Base-by-base conservation (phyloP, 2,888 invertebrate genomes). In the Silvanus unidentatus region DNA sequence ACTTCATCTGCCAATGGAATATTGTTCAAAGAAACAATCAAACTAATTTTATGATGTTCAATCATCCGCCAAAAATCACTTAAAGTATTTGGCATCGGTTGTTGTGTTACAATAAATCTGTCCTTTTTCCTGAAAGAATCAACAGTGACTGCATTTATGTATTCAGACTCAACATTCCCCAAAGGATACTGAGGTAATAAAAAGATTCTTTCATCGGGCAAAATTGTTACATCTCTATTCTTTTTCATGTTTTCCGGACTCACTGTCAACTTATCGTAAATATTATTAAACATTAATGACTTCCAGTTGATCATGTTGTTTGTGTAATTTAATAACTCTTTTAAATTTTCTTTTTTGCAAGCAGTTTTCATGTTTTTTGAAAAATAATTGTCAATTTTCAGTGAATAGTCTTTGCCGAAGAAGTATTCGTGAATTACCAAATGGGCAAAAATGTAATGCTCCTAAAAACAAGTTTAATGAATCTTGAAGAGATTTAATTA, bases 1-100 rank as follows among this genome's bases (percentile, higher is more conserved):
- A 8, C 8, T n/a, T n/a, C n/a, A n/a, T n/a, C n/a, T n/a, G n/a
- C n/a, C n/a, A n/a, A n/a, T n/a, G n/a, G n/a, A n/a, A n/a, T n/a
- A n/a, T n/a, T n/a, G 45, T 74, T 71, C 11, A 74, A 45, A 22
- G 68, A 64, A 1, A 74, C 52, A 30, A 74, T 63, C 2, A 68
- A 53, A 39, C 64, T 58, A 8, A 67, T 54, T 42, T 68, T 60
- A 16, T 65, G 59, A 43, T 74, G 72, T 1, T 62, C 55, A 0
- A 74, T 54, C 60, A 75, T 58, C 49, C 74, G 64, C 75, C 75
- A 75, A 48, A 75, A 75, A 57, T 75, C 74, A 6, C 59, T 63
- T 1, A 72, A 42, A 2, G 75, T 75, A 11, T 64, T 59, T 1
- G 68, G 68, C 50, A 75, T 44, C 0, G 76, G 75, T 34, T 71